These are phyloP conservation scores for Megaustenia siamemsis DNA, from an alignment of 2,888 invertebrate species.

Conservation along the genomic window DNA sequence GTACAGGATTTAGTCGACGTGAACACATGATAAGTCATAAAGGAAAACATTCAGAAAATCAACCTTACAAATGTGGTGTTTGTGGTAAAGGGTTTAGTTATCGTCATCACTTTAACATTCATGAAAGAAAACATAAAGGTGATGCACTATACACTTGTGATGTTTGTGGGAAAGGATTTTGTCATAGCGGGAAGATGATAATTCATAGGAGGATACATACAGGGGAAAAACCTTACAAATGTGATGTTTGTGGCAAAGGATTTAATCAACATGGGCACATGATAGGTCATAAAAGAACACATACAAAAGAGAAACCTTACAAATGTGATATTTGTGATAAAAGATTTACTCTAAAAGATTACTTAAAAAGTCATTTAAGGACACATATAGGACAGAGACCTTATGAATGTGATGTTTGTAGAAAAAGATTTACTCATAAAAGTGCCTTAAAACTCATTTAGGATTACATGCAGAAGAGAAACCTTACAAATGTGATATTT, in stretches of 20 bases:
- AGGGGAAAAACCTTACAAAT: slow-evolving; percentile 13
- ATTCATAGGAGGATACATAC: background rate
- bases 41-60: background rate
- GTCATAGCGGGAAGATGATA: background rate
- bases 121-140: background rate
- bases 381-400: background rate
- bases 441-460: too few species aligned
- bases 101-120: background rate
- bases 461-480: too few species aligned
- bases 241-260: background rate
- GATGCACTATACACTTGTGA: background rate
- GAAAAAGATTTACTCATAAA: too few species aligned
- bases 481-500: too few species aligned
- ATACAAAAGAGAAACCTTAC: slow-evolving; percentile 9
- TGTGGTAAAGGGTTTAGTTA: background rate
- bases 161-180: background rate
- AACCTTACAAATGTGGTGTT: background rate
- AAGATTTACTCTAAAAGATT: background rate
- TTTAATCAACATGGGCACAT: background rate
- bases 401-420: too few species aligned
- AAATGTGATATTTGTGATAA: slow-evolving; percentile 2
- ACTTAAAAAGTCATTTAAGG: background rate
- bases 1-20: background rate
- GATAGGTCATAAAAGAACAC: background rate
- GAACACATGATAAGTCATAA: background rate